Base-by-base conservation (phyloP, 2,888 invertebrate genomes). In the Apamea sordens region DNA sequence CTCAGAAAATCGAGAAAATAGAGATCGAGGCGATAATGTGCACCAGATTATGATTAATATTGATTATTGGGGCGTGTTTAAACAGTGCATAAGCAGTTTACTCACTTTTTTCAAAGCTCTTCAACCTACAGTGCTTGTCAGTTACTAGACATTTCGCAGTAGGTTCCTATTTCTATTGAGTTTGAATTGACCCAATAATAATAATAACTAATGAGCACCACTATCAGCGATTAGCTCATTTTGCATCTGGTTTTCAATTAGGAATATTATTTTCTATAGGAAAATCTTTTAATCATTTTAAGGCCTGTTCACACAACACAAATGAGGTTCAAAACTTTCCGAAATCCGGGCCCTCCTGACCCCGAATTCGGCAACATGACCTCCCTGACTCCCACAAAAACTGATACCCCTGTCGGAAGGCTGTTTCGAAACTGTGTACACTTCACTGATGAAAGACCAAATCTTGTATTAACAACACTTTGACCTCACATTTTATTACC, bases 401-500 rank as follows among this genome's bases (percentile, higher is more conserved):
- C 56, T n/a, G n/a, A 28, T 6, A 2, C 13, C 18, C 56, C 10
- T 64, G 0, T 36, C 32, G 32, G 1, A 36, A 64, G 21, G 21
- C 32, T 10, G 32, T 21, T 64, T 4, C 36, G 21, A 8, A 21
- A 32, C 7, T 53, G 21, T 28, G 13, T 21, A 8, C 13, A 36
- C 18, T 21, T 36, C 28, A 13, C 2, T 64, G 24, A 53, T 70
- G 18, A 21, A 18, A 5, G 2, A 47, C 5, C 8, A 28, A 65
- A 77, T 47, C 2, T 24, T 32, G 18, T n/a, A 41, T 1, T 28
- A 44, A 28, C n/a, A 68, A 28, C 28, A 7, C 15, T 64, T 47
- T 83, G 21, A 82, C 11, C 32, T 53, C 15, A 13, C 3, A n/a
- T 70, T 21, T 77, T 41, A 3, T 15, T 44, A 92, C 92, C n/a